Evolutionary conservation across 2,113 vertebrate species (phyloP), one percentile per base, ranked within the genome.

Genomic region (Acanthochromis polyacanthus): DNA sequence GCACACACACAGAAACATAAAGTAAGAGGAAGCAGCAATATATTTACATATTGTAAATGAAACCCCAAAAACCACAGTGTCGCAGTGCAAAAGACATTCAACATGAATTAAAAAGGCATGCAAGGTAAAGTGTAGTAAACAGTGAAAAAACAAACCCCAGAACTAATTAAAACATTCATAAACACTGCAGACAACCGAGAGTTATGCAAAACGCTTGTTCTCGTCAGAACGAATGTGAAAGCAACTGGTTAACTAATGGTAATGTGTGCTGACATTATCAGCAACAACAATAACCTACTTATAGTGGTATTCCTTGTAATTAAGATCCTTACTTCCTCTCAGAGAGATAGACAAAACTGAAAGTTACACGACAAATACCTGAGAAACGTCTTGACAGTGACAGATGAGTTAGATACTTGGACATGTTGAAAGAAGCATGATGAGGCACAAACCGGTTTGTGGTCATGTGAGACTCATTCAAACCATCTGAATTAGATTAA

Each of bases 151-250:
- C 19, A 25, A 36, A 10, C 32, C 32, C 1, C 32, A 57, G 50
- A 30, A 32, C 0, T 1, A 43, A 2, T 17, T 1, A 40, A 1
- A 1, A 19, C 15, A 15, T 14, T 3, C 16, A 51, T 9, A 7
- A 50, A 17, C 48, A 15, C 0, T 5, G 17, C 4, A 19, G 4
- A 7, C n/a, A 7, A 7, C 48, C 19, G 40, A 9, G 4, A 32
- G 19, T 19, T 16, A 30, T 32, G 15, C 12, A 38, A 10, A 53
- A 0, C 12, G 1, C 2, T n/a, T 0, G 1, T 10, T 0, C 5
- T 4, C 3, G 1, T 78, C 65, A 87, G 16, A 81, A 36, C 15
- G 51, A 84, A 87, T 59, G 70, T 74, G 65, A 87, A 87, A 87
- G n/a, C 23, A 63, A 11, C 30, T 7, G 3, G 10, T 10, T 17